Evolutionary conservation across 2,888 invertebrate genomes (phyloP).

Genomic region (Papilio elwesi): DNA sequence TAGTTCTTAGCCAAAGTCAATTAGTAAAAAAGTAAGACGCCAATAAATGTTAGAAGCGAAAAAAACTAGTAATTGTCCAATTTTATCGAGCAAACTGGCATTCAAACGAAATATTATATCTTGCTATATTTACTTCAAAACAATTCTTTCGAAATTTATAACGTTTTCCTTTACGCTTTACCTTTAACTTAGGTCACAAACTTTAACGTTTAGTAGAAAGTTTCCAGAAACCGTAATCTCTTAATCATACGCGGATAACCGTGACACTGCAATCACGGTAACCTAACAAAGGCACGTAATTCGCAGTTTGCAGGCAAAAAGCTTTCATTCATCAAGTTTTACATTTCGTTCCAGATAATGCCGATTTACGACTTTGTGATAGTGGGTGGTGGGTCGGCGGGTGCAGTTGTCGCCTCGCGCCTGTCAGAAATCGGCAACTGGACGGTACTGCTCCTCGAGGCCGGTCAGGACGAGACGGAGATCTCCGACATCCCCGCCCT

Average conservation of each 20-base stretch:
- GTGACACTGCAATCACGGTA: background rate
- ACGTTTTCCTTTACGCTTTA: background rate
- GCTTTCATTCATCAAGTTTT: slow-evolving; percentile 7
- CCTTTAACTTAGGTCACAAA: background rate
- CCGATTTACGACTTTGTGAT: slow-evolving; percentile 94
- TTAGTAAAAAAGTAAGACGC: no score
- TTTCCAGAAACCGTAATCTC: slow-evolving; percentile 1
- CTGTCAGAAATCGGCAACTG: slow-evolving; percentile 92
- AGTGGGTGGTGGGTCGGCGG: slow-evolving; percentile 95
- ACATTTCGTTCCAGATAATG: slow-evolving; percentile 83
- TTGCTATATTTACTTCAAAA: background rate
- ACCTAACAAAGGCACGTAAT: background rate
- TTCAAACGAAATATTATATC: no score
- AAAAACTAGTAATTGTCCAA: no score
- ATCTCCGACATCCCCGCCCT: slow-evolving; percentile 94
- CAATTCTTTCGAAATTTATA: background rate
- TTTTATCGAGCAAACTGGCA: no score
- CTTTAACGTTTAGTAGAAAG: slow-evolving; percentile 2
- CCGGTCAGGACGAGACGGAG: slow-evolving; percentile 94
- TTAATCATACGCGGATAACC: background rate
- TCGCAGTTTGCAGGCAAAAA: background rate
- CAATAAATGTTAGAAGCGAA: no score
- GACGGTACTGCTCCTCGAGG: slow-evolving; percentile 93
- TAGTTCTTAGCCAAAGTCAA: no score
- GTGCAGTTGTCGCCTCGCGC: slow-evolving; percentile 93